A percentile compares a stretch with the other conserved stretches of the same genome.
Conservation (phyloP, 2,113 vertebrate genomes). For the Halichoerus grypus region DNA sequence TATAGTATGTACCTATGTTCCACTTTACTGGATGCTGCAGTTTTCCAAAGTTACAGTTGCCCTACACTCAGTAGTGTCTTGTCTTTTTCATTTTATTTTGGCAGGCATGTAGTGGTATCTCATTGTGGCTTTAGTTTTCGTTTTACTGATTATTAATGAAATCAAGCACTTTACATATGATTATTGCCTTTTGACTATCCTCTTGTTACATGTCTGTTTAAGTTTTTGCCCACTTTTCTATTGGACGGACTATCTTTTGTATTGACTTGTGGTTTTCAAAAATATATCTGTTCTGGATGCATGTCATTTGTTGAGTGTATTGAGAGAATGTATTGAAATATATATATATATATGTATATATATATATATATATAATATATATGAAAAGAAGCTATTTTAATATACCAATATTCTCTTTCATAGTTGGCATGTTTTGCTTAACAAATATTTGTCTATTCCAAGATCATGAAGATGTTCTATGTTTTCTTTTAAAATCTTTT, state of each 20-base stretch:
- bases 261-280: not conserved
- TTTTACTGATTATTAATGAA: not conserved
- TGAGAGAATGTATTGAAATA: not conserved
- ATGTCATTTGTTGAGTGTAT: slow-evolving; percentile 24
- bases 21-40: not conserved
- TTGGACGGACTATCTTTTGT: not conserved
- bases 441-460: not conserved
- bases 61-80: not conserved
- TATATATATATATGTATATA: too few species aligned
- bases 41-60: not conserved
- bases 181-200: not conserved
- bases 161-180: not conserved
- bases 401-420: not conserved
- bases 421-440: not conserved
- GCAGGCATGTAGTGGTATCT: not conserved
- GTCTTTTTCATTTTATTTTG: not conserved
- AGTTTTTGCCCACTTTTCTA: not conserved
- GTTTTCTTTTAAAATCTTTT: not conserved
- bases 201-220: slow-evolving; percentile 26
- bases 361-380: not conserved
- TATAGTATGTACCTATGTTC: not conserved
- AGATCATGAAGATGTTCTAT: not conserved
- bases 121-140: not conserved
- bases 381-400: slow-evolving; percentile 14
- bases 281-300: not conserved